Base-by-base conservation (phyloP, 2,888 invertebrate genomes). In the Sinhomidia bicolor region DNA sequence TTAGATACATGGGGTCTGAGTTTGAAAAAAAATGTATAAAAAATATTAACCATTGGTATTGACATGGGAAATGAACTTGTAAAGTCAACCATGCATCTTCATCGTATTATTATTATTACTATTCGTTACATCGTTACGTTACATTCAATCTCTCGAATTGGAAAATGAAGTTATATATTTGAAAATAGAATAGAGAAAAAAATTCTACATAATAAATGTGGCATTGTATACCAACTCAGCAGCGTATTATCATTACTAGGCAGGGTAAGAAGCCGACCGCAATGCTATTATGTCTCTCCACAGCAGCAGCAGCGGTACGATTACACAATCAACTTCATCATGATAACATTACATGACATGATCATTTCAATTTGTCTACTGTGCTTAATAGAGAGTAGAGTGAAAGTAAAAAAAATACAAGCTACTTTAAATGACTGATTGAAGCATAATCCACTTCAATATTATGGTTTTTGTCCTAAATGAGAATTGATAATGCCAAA, bases 51-150 rank as follows among this genome's bases (percentile, higher is more conserved):
- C 23, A 23, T 88, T 44, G 51, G 74, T 89, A 89, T 89, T 89
- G 89, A 89, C 89, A 85, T 89, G 88, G 88, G 88, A 88, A 88
- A 84, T 88, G 89, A 89, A 89, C 89, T 89, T 89, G 89, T 89
- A 85, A 88, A 85, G 85, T 85, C 81, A 89, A 85, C 82, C 78
- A 88, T 60, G 74, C 80, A 79, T 68, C 57, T 65, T 65, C 32
- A 74, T 80, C 71, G 17, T 51, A 44, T 76, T 44, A 32, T 36
- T 12, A 76, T 62, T n/a, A 82, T 84, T 65, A 36, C 7, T 36
- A 36, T 36, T 36, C 36, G 4, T 36, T 36, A 7, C 7, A 36
- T 36, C 36, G 51, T 29, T 29, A 76, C 51, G 12, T 60, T 41
- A 29, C 9, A 47, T 44, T n/a, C 9, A 6, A 23, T 23, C 6